Conservation (phyloP, 2,113 vertebrate species). For the Triplophysa dalaica region DNA sequence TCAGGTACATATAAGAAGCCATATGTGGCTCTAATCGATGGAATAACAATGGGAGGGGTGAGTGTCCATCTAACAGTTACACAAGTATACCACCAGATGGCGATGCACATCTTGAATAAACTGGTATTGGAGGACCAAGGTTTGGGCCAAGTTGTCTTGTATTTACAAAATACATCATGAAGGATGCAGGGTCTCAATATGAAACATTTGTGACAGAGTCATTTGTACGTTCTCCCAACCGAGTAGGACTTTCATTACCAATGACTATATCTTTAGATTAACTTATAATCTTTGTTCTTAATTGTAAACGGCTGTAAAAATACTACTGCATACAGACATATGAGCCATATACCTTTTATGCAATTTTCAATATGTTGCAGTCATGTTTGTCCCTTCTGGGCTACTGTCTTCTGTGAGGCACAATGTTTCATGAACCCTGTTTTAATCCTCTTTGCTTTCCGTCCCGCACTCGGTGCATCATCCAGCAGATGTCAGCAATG, state of each 20-base stretch:
- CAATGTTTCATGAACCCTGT: constrained; percentile 32
- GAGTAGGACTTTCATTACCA: not conserved
- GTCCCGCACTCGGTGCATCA: not conserved
- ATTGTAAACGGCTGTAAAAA: not conserved
- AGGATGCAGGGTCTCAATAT: not conserved
- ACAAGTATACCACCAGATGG: constrained; percentile 8
- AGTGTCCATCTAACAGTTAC: constrained; percentile 66
- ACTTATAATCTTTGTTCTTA: not conserved
- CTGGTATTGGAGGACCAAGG: not conserved
- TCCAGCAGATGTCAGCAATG: constrained; percentile 63
- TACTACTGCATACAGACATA: not conserved
- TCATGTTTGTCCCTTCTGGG: constrained; percentile 1
- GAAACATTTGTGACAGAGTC: not conserved
- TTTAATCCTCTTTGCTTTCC: constrained; percentile 13
- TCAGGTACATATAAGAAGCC: constrained; percentile 84
- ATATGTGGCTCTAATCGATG: constrained; percentile 90
- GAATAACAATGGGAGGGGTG: constrained; percentile 97
- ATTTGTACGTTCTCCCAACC: too few species aligned
- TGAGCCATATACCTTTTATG: not conserved
- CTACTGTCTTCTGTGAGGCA: not conserved
- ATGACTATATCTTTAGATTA: not conserved
- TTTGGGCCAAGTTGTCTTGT: constrained; percentile 13
- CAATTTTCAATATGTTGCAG: not conserved
- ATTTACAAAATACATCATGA: not conserved
- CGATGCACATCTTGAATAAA: not conserved